Evolutionary conservation across 2,113 vertebrate species (phyloP).

Genomic region (Alectura lathami): DNA sequence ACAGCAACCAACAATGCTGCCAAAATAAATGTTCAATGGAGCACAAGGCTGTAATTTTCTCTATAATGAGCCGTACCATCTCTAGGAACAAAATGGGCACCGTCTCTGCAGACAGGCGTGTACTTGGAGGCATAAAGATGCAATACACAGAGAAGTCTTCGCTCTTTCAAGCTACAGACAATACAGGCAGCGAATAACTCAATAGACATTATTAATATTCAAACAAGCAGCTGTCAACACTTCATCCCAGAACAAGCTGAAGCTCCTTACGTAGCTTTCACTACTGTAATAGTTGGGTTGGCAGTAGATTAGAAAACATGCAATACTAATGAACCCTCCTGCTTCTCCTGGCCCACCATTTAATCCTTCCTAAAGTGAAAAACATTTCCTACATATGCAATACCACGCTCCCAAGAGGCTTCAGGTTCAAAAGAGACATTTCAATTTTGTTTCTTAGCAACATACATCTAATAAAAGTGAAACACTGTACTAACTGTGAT

Average conservation of each 20-base stretch:
- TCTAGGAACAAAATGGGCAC: conserved; percentile 14
- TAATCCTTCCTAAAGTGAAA: conserved; percentile 40
- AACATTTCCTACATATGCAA: not conserved
- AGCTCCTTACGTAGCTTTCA: conserved; percentile 27
- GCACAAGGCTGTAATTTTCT: conserved; percentile 43
- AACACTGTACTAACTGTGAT: conserved; percentile 7
- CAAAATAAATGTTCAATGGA: conserved; percentile 57
- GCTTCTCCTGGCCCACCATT: conserved; percentile 14
- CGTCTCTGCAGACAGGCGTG: not conserved
- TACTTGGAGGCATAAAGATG: not conserved
- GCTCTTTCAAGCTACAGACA: conserved; percentile 10
- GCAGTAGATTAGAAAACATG: conserved; percentile 12
- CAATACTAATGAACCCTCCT: conserved; percentile 15
- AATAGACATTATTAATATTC: conserved; percentile 56
- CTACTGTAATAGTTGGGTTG: not conserved
- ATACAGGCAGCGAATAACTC: conserved; percentile 16
- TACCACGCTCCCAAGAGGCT: not conserved
- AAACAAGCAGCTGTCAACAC: conserved; percentile 56
- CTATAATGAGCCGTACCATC: not conserved
- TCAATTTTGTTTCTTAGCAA: conserved; percentile 70
- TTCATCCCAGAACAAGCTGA: conserved; percentile 10
- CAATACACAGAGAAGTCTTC: not conserved
- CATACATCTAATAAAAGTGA: conserved; percentile 29
- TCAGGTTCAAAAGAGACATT: conserved; percentile 48
- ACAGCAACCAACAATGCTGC: conserved; percentile 26